These are phyloP conservation scores for Macrotrachela quadricornifera DNA, from an alignment of 1,140 invertebrate genomes.

Conservation along the genomic window DNA sequence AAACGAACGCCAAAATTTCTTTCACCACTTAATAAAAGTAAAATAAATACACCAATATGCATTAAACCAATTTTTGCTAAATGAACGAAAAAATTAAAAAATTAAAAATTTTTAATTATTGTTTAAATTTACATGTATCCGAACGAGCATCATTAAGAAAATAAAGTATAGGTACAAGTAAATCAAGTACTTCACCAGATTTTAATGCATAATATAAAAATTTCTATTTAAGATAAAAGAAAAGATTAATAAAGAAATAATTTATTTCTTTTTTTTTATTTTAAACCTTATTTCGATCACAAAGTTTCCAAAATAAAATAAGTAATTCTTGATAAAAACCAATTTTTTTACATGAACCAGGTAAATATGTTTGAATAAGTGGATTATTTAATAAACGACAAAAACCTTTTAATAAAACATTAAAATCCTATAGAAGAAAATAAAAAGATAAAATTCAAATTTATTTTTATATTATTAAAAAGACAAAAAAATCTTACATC, in stretches of 20 bases:
- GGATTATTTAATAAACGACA: conserved; percentile 89
- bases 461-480: not conserved
- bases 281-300: conserved; percentile 85
- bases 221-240: conserved; percentile 43
- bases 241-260: not conserved
- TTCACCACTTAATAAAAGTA: conserved; percentile 87
- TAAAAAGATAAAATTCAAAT: too few relatives aligned
- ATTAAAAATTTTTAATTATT: not conserved
- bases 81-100: conserved; percentile 13
- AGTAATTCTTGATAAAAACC: conserved; percentile 90
- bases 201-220: conserved; percentile 97
- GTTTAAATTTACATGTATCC: conserved; percentile 63
- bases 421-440: conserved; percentile 49
- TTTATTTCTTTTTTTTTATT: not conserved
- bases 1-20: conserved; percentile 93
- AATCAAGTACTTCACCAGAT: conserved; percentile 87
- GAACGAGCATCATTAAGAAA: conserved; percentile 91
- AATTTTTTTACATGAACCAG: conserved; percentile 87
- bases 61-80: conserved; percentile 81
- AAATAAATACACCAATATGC: conserved; percentile 97
- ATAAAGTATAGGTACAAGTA: conserved; percentile 87
- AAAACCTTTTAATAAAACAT: conserved; percentile 80
- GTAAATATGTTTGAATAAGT: conserved; percentile 79
- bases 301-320: conserved; percentile 98
- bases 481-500: conserved; percentile 36